phyloP scores from a whole-genome alignment of 1,140 invertebrate species.

The Habropoda laboriosa region DNA sequence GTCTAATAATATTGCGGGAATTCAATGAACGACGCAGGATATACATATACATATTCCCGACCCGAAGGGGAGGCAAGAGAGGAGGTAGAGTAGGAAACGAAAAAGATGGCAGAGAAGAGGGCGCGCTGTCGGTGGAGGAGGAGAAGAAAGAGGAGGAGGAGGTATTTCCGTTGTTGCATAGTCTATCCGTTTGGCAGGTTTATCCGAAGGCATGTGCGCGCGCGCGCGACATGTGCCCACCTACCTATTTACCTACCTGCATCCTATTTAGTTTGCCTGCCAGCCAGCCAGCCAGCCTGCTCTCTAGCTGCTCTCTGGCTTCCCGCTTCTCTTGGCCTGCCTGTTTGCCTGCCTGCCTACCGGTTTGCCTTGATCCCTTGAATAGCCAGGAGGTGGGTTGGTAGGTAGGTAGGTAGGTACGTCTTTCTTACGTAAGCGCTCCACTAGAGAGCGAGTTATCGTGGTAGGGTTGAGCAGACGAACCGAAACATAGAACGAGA shows the following conservation, averaged over 20 bases:
- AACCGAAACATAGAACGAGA: conserved; percentile 9
- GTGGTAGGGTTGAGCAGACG: conserved; percentile 32
- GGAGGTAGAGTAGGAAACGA: conserved; percentile 14
- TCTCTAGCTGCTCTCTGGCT: conserved; percentile 18
- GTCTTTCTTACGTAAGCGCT: conserved; percentile 63
- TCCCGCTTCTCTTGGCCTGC: conserved; percentile 4
- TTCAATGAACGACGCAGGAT: too few relatives aligned
- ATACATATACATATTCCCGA: too few relatives aligned
- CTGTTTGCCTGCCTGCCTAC: conserved; percentile 48
- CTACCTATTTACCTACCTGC: conserved; percentile 60
- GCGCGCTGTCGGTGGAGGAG: neutral
- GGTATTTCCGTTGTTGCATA: conserved; percentile 48
- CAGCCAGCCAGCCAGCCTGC: neutral
- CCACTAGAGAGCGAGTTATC: conserved; percentile 44
- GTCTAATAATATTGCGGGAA: too few relatives aligned
- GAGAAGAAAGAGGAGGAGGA: conserved; percentile 16
- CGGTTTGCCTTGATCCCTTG: conserved; percentile 71
- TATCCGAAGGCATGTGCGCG: conserved; percentile 32
- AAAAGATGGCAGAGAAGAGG: conserved; percentile 26
- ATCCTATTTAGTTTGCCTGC: conserved; percentile 47
- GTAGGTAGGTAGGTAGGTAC: conserved; percentile 55
- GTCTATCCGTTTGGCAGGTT: conserved; percentile 53
- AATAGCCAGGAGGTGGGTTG: conserved; percentile 66
- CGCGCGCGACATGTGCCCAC: conserved; percentile 34
- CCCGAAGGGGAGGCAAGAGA: too few relatives aligned